phyloP scores from a whole-genome alignment of 2,113 vertebrate genomes.

The Australoheros scitulus region DNA sequence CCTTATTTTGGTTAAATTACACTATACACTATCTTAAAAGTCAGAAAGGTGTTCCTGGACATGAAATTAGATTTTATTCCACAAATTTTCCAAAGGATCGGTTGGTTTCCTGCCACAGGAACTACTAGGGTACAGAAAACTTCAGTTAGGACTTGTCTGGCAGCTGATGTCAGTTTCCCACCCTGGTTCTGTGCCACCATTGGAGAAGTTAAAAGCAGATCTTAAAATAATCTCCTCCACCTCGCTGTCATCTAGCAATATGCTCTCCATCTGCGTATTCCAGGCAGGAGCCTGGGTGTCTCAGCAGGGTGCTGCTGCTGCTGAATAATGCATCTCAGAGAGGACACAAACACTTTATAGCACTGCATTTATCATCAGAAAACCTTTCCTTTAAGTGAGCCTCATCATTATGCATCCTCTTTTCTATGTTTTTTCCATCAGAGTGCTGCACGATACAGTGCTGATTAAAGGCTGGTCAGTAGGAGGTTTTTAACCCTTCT shows the following conservation, averaged over 20 bases:
- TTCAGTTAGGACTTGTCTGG: constrained; percentile 1
- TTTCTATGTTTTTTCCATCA: background rate
- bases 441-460: background rate
- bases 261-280: constrained; percentile 46
- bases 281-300: constrained; percentile 15
- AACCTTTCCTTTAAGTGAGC: background rate
- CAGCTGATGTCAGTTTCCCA: constrained; percentile 21
- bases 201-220: background rate
- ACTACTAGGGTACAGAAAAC: background rate
- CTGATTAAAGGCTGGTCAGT: constrained; percentile 11
- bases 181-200: background rate
- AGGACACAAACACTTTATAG: constrained; percentile 9
- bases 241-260: constrained; percentile 15
- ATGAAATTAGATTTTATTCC: background rate
- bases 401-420: background rate
- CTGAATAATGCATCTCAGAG: constrained; percentile 54
- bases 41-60: background rate
- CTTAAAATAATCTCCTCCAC: background rate
- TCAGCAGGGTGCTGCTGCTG: constrained; percentile 24
- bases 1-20: no score
- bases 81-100: background rate
- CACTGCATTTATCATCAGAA: background rate
- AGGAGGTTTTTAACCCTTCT: background rate
- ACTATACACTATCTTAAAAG: background rate
- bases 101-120: constrained; percentile 3